These are phyloP conservation scores for Passer montanus DNA, from an alignment of 2,113 vertebrate species.

Conservation along the genomic window DNA sequence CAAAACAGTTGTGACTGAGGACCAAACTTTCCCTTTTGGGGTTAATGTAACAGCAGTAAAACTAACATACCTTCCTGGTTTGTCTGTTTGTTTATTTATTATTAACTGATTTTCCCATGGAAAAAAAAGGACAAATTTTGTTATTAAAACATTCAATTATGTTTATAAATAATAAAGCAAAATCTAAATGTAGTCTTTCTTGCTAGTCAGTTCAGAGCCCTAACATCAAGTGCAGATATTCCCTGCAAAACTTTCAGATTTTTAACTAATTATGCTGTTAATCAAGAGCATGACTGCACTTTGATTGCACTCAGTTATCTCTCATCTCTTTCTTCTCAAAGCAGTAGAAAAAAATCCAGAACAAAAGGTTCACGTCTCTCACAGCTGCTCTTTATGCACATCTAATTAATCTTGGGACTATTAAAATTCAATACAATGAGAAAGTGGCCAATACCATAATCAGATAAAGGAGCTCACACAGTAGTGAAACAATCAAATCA, in stretches of 20 bases:
- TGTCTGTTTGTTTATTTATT: not conserved
- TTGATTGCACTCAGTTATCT: not conserved
- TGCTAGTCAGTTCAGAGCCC: not conserved
- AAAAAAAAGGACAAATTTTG: not conserved
- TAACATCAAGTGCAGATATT: not conserved
- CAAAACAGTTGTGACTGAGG: not conserved
- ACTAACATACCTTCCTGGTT: not conserved
- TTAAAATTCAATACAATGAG: conserved; percentile 44
- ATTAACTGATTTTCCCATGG: not conserved
- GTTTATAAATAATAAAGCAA: not conserved
- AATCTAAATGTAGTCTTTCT: not conserved
- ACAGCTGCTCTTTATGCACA: not conserved
- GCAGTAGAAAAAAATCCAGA: not conserved
- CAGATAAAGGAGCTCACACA: conserved; percentile 30
- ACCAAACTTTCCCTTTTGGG: not conserved
- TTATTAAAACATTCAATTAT: not conserved
- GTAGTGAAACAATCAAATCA: conserved; percentile 51
- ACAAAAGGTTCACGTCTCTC: conserved; percentile 9
- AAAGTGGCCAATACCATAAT: conserved; percentile 39
- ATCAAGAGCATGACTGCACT: conserved; percentile 32
- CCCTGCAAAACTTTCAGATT: not conserved
- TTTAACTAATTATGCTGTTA: conserved; percentile 11
- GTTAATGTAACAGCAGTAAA: not conserved
- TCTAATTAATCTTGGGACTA: conserved; percentile 41
- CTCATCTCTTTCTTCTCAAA: conserved; percentile 16